These are phyloP conservation scores for Mormyrus proboscirostris DNA, from an alignment of 2,797 vertebrate species.

Conservation along the genomic window DNA sequence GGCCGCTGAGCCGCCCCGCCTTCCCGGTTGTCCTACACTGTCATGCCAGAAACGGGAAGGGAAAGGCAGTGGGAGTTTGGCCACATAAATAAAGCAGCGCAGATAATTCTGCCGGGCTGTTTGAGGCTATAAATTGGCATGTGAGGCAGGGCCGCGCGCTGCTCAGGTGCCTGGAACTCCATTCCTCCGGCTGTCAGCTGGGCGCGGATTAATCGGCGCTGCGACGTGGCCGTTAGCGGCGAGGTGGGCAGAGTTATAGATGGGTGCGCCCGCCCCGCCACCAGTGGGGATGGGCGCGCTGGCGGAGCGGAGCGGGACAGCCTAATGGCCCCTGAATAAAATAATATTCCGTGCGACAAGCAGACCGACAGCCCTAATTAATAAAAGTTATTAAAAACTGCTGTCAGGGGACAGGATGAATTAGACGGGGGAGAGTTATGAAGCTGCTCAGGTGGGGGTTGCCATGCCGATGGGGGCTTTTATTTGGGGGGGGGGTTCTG, in stretches of 20 bases:
- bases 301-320: constrained; percentile 28
- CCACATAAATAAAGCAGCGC: constrained; percentile 4
- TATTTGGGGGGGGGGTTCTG: not conserved
- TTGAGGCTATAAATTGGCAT: constrained; percentile 25
- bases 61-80: not conserved
- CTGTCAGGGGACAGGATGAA: constrained; percentile 43
- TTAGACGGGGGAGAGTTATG: constrained; percentile 37
- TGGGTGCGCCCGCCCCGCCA: constrained; percentile 25
- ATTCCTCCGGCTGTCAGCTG: constrained; percentile 34
- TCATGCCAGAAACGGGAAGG: not conserved
- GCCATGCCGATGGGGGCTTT: constrained; percentile 26
- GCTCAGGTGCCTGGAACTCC: constrained; percentile 29
- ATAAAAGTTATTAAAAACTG: constrained; percentile 50
- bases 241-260: constrained; percentile 29
- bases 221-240: constrained; percentile 30
- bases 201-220: constrained; percentile 35
- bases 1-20: not conserved
- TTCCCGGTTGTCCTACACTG: not conserved
- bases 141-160: not conserved
- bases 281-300: constrained; percentile 22
- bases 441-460: constrained; percentile 35
- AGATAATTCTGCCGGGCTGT: constrained; percentile 11
- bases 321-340: constrained; percentile 51
- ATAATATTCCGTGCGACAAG: constrained; percentile 39
- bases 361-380: constrained; percentile 51